These are phyloP conservation scores for fruit fly (Drosophila melanogaster) DNA, from an alignment of 1,140 invertebrate genomes.

Conservation along the genomic window Release_6_plus_ISO1_MT NC_004354.4:16509501-16510000, in stretches of 20 bases:
- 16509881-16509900: conserved; percentile 43
- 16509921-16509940: conserved; percentile 11
- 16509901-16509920: conserved; percentile 23
- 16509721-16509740: conserved; percentile 81
- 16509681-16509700: conserved; percentile 99
- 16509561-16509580: conserved; percentile 96
- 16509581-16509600: conserved; percentile 99
- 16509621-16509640: conserved; percentile 99
- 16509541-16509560: conserved; percentile 50
- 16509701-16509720: conserved; percentile 90
- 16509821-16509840: conserved; percentile 52
- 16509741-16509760: conserved; percentile 46
- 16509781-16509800: conserved; percentile 7
- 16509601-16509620: conserved; percentile 99
- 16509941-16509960: conserved; percentile 21
- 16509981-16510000: neutral
- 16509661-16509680: conserved; percentile 99
- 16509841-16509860: conserved; percentile 1
- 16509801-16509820: conserved; percentile 11
- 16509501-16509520: conserved; percentile 20
- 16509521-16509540: conserved; percentile 34
- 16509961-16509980: conserved; percentile 9
- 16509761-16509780: conserved; percentile 27
- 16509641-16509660: conserved; percentile 99
- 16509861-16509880: conserved; percentile 2